phyloP scores from a whole-genome alignment of 30 jellyfish, hydroid and myxozoan genomes.

The Chironex yamaguchii region DNA sequence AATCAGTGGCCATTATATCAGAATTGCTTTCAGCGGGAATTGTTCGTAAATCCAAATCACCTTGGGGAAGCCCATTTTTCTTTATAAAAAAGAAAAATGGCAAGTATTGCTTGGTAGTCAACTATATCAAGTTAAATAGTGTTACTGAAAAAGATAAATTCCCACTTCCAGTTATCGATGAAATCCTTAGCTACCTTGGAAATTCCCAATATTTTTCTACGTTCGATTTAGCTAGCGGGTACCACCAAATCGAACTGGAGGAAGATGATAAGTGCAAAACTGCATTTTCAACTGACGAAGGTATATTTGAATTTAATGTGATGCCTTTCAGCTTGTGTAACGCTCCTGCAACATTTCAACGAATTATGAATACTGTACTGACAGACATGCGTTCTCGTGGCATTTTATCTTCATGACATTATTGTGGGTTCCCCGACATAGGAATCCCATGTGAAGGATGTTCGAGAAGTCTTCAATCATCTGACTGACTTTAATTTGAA shows the following conservation, averaged over 20 bases:
- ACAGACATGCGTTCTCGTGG: constrained; percentile 27
- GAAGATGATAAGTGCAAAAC: constrained; percentile 22
- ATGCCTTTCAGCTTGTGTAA: constrained; percentile 70
- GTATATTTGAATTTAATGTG: constrained; percentile 55
- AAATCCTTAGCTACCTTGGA: constrained; percentile 41
- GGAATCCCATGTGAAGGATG: constrained; percentile 50
- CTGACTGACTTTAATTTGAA: no score
- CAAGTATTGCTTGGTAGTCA: constrained; percentile 55
- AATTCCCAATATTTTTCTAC: constrained; percentile 48
- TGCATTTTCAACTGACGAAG: constrained; percentile 71
- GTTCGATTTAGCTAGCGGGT: constrained; percentile 56
- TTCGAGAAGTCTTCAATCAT: constrained; percentile 19
- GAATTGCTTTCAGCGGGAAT: constrained; percentile 38
- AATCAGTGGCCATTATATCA: no score
- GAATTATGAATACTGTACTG: constrained; percentile 60
- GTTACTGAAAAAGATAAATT: constrained; percentile 66
- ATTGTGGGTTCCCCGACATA: constrained; percentile 43
- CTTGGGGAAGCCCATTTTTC: constrained; percentile 76
- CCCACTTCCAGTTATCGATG: constrained; percentile 70
- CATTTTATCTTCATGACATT: constrained; percentile 66
- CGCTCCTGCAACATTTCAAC: constrained; percentile 79
- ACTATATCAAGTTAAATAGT: constrained; percentile 54
- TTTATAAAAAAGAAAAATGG: constrained; percentile 58
- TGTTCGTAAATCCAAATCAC: constrained; percentile 63
- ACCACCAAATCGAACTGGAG: constrained; percentile 56